Evolutionary conservation across 1,140 invertebrate genomes (phyloP).

Genomic region (Lordiphosa collinella): DNA sequence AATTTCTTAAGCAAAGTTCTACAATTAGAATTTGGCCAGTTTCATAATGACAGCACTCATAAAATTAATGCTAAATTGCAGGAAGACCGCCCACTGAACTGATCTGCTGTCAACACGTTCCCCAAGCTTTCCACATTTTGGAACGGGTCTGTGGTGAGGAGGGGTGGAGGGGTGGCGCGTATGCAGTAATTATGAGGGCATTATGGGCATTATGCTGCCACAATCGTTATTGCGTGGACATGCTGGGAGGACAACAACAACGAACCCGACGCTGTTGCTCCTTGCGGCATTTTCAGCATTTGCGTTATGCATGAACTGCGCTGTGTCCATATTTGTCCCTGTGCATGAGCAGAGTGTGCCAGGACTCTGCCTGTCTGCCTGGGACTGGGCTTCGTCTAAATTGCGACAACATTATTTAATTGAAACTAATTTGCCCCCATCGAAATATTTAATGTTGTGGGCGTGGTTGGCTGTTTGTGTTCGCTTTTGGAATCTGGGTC

Average conservation of each 20-base stretch:
- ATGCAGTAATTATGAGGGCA: conserved; percentile 76
- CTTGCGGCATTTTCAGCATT: conserved; percentile 58
- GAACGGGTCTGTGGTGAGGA: no score
- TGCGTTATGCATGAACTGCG: conserved; percentile 63
- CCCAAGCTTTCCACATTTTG: no score
- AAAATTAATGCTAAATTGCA: no score
- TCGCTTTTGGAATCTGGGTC: conserved; percentile 13
- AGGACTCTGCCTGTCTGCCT: background rate
- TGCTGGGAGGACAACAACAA: conserved; percentile 50
- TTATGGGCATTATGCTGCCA: conserved; percentile 67
- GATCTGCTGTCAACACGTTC: conserved; percentile 13
- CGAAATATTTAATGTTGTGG: conserved; percentile 52
- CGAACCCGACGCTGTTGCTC: conserved; percentile 22
- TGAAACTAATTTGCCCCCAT: conserved; percentile 71
- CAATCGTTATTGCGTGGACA: conserved; percentile 77
- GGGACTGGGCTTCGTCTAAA: conserved; percentile 32
- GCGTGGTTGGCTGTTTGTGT: conserved; percentile 3
- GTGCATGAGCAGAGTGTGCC: background rate
- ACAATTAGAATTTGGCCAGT: no score
- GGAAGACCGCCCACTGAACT: background rate
- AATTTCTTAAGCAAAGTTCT: no score
- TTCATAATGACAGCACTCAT: no score
- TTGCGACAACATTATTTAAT: conserved; percentile 74
- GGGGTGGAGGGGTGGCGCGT: conserved; percentile 25
- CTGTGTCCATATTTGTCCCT: conserved; percentile 17